phyloP scores from a whole-genome alignment of 53 echinoderm and acorn worm species.

The Zoroaster sp. region DNA sequence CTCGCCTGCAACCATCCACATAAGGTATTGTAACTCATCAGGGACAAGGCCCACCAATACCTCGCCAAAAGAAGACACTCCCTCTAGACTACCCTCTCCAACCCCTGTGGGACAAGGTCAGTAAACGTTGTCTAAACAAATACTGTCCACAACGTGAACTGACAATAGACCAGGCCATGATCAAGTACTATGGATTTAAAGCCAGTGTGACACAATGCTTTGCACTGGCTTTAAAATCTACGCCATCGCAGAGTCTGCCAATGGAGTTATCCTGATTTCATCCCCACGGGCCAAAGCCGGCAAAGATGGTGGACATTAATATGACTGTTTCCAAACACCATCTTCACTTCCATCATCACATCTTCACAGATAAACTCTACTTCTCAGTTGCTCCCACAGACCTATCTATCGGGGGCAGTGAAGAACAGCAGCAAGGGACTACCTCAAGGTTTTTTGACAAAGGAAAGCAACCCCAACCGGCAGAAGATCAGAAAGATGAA shows the following conservation, averaged over 20 bases:
- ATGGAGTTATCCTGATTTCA: neutral
- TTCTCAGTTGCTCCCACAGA: neutral
- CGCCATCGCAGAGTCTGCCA: slow-evolving; percentile 7
- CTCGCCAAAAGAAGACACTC: too few relatives aligned
- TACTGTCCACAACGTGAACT: neutral
- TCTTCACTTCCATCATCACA: neutral
- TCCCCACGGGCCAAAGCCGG: neutral
- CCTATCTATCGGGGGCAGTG: neutral
- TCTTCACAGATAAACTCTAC: slow-evolving; percentile 36
- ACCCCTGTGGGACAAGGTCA: slow-evolving; percentile 3
- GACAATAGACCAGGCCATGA: slow-evolving; percentile 12
- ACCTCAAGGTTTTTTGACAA: neutral
- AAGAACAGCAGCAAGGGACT: slow-evolving; percentile 16
- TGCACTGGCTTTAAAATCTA: slow-evolving; percentile 28
- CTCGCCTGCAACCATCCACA: too few relatives aligned
- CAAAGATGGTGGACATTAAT: neutral
- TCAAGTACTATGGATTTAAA: slow-evolving; percentile 1
- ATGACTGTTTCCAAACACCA: neutral
- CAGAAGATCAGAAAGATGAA: slow-evolving; percentile 4
- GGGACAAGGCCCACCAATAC: too few relatives aligned
- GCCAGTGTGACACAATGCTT: slow-evolving; percentile 1
- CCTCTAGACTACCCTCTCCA: slow-evolving; percentile 6
- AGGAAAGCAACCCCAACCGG: neutral
- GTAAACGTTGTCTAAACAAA: neutral
- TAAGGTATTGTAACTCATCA: too few relatives aligned